Conservation (phyloP, 2,797 vertebrate genomes). For the Liasis olivaceus region DNA sequence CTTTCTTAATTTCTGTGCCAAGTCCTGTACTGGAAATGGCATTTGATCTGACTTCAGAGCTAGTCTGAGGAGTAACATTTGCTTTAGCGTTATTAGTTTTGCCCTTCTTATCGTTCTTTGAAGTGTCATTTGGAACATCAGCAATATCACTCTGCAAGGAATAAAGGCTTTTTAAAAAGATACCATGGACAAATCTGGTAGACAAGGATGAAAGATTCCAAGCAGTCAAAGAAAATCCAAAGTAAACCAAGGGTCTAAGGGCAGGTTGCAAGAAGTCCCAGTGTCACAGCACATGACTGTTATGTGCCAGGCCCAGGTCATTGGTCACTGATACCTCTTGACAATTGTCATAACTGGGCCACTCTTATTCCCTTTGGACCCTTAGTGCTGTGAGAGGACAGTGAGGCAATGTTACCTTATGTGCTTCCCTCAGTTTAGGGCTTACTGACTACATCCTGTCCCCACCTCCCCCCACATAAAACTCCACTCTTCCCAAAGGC, state of each 20-base stretch:
- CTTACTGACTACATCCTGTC: background rate
- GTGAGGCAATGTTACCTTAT: background rate
- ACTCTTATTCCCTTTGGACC: background rate
- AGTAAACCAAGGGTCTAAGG: background rate
- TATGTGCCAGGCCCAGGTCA: background rate
- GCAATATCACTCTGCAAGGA: slow-evolving; percentile 92
- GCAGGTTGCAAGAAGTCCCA: background rate
- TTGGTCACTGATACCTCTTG: background rate
- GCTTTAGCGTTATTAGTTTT: slow-evolving; percentile 89
- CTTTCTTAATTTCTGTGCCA: slow-evolving; percentile 84
- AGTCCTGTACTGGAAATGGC: slow-evolving; percentile 80
- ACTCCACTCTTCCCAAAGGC: background rate
- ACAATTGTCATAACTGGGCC: background rate
- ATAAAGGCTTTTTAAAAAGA: background rate
- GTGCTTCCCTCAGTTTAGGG: background rate
- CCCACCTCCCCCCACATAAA: background rate
- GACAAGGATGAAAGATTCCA: background rate
- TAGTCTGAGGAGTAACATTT: slow-evolving; percentile 89
- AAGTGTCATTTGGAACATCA: slow-evolving; percentile 93
- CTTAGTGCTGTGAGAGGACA: background rate
- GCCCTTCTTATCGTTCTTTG: slow-evolving; percentile 95
- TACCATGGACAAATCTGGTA: background rate
- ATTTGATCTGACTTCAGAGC: slow-evolving; percentile 88
- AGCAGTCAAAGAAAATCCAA: background rate
- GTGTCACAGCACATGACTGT: background rate